These are phyloP conservation scores for Teleogryllus occipitalis DNA, from an alignment of 1,140 invertebrate genomes.

Conservation along the genomic window DNA sequence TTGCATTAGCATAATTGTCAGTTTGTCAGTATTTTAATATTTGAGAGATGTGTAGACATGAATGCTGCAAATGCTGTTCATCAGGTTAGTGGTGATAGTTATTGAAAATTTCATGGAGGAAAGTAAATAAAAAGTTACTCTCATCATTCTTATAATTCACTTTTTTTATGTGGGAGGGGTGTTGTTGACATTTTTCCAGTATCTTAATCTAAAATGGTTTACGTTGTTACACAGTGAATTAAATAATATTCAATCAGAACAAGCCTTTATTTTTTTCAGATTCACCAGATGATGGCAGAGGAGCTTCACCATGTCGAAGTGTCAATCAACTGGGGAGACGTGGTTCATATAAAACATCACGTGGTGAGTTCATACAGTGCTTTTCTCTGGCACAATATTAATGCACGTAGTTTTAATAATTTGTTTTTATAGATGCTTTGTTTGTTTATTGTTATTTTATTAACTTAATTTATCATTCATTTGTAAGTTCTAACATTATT, in stretches of 20 bases:
- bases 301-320: constrained; percentile 59
- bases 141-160: no score
- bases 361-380: constrained; percentile 52
- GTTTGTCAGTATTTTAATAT: neutral
- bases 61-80: no score
- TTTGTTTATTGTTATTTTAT: constrained; percentile 6
- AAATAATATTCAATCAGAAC: no score
- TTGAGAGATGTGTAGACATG: no score
- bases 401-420: neutral
- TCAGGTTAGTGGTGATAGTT: no score
- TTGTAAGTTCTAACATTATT: neutral
- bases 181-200: no score
- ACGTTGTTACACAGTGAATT: no score
- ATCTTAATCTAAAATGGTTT: no score
- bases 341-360: constrained; percentile 76
- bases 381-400: neutral
- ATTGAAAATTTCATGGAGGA: no score
- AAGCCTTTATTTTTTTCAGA: constrained; percentile 45
- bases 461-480: neutral
- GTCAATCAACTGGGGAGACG: constrained; percentile 60
- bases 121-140: no score
- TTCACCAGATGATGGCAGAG: constrained; percentile 70
- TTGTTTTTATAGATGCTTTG: neutral
- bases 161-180: no score
- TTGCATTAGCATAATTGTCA: neutral